phyloP scores from a whole-genome alignment of 2,888 invertebrate genomes.

The Autographa pulchrina region DNA sequence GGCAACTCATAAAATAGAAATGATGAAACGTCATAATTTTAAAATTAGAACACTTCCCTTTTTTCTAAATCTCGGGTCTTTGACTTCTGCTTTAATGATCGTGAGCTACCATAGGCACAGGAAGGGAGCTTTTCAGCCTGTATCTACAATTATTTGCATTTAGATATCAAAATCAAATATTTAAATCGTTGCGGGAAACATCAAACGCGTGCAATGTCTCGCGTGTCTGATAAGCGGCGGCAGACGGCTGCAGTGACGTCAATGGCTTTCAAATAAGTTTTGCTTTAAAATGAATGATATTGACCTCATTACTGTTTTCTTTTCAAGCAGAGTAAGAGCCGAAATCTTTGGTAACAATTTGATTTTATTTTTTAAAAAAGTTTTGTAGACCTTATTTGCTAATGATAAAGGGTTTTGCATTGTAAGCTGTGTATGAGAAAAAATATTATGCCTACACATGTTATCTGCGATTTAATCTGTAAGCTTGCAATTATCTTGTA shows the following conservation, averaged over 20 bases:
- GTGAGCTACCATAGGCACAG: not conserved
- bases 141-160: not conserved
- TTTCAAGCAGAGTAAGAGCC: not conserved
- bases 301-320: not conserved
- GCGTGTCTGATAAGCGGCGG: constrained; percentile 10
- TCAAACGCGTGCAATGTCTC: constrained; percentile 28
- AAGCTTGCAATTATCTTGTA: constrained; percentile 3
- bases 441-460: not conserved
- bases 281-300: constrained; percentile 1
- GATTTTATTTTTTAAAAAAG: no score
- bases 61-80: not conserved
- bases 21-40: constrained; percentile 1
- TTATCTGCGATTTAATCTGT: not conserved
- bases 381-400: no score
- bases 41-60: not conserved
- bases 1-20: not conserved
- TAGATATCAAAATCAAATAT: constrained; percentile 24
- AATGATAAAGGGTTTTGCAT: no score
- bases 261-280: constrained; percentile 1
- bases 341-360: no score
- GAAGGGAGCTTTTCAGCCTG: not conserved
- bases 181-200: constrained; percentile 18
- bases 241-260: constrained; percentile 11
- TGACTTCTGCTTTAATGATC: not conserved
- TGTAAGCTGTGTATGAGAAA: no score